Conservation (phyloP, 2,888 invertebrate species). For the Acheta domesticus region DNA sequence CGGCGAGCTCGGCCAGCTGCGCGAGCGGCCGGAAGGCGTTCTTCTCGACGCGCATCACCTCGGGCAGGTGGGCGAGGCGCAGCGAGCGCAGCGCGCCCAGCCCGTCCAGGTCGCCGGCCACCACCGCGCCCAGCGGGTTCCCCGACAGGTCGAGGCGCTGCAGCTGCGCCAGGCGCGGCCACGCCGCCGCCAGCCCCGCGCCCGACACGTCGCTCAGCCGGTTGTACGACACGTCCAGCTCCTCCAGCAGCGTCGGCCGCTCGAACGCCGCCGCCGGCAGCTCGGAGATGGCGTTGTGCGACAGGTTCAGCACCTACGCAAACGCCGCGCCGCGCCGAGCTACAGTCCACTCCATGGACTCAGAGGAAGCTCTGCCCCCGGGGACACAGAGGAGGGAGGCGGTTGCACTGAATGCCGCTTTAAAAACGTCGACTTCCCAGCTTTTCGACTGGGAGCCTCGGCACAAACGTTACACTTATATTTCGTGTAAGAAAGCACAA, state of each 20-base stretch:
- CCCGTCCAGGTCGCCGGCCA: constrained; percentile 71
- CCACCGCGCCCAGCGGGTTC: constrained; percentile 76
- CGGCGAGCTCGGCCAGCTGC: constrained; percentile 66
- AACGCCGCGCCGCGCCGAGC: too few species aligned
- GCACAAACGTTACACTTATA: too few species aligned
- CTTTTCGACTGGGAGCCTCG: too few species aligned
- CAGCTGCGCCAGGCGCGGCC: constrained; percentile 68
- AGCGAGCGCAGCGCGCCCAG: constrained; percentile 57
- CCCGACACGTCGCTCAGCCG: constrained; percentile 58
- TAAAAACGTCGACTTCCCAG: too few species aligned
- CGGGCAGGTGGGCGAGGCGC: constrained; percentile 62
- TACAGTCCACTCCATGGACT: too few species aligned
- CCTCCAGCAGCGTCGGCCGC: constrained; percentile 73
- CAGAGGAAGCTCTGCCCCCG: too few species aligned
- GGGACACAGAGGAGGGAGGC: too few species aligned
- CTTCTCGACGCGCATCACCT: constrained; percentile 76
- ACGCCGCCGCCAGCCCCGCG: constrained; percentile 58
- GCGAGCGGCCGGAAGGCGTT: constrained; percentile 70
- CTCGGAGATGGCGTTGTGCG: constrained; percentile 66
- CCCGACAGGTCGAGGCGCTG: constrained; percentile 73
- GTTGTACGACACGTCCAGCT: constrained; percentile 74
- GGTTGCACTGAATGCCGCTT: too few species aligned
- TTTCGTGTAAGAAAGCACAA: too few species aligned
- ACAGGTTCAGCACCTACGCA: constrained; percentile 66
- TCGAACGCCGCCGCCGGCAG: constrained; percentile 68